A percentile compares a stretch with the other conserved stretches of the same genome.
phyloP scores from a whole-genome alignment of 2,888 invertebrate species.

The Anorthoa munda region DNA sequence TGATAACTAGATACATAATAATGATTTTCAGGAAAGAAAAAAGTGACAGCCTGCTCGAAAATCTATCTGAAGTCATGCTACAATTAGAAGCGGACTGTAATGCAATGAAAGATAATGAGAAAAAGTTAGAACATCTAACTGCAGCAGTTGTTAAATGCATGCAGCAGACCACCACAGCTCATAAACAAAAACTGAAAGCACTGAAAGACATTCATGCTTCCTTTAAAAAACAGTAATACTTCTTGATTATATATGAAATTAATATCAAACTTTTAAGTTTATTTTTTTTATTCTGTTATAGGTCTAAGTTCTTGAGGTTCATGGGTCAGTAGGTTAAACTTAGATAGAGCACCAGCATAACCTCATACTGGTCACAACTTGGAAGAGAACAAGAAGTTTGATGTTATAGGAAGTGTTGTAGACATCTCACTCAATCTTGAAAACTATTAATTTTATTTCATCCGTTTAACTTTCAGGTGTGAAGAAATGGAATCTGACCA shows the following conservation, averaged over 20 bases:
- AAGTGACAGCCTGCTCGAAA: constrained; percentile 76
- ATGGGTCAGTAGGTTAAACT: too few species aligned
- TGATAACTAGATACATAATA: too few species aligned
- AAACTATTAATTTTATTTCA: neutral
- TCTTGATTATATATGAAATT: neutral
- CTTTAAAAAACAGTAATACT: constrained; percentile 80
- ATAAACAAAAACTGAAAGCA: constrained; percentile 80
- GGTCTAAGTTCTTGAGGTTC: neutral
- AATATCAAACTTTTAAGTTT: neutral
- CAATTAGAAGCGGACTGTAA: constrained; percentile 81
- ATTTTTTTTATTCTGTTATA: too few species aligned
- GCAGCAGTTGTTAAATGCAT: constrained; percentile 81
- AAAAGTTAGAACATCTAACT: constrained; percentile 82
- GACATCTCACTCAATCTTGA: neutral
- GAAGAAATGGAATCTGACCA: constrained; percentile 80
- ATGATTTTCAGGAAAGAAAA: constrained; percentile 77
- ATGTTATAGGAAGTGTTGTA: too few species aligned
- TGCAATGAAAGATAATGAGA: constrained; percentile 83
- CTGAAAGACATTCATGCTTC: constrained; percentile 78
- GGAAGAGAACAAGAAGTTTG: constrained; percentile 1
- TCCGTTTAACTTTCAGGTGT: constrained; percentile 72
- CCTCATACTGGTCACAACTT: neutral
- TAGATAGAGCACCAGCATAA: neutral
- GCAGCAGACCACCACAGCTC: constrained; percentile 80
- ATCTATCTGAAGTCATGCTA: constrained; percentile 76